phyloP scores from a whole-genome alignment of 2,888 invertebrate species.

The Bombylius discolor region DNA sequence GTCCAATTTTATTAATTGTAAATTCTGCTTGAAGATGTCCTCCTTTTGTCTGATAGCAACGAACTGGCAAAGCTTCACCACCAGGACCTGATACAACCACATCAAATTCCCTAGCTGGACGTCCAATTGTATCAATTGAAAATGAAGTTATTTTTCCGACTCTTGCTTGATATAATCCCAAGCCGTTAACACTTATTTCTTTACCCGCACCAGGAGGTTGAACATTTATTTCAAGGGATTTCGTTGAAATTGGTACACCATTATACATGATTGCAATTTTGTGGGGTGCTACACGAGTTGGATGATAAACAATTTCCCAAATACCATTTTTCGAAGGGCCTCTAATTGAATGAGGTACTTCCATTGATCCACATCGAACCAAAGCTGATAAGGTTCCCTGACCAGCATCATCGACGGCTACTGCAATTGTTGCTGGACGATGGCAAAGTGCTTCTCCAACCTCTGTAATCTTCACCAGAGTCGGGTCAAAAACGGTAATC shows the following conservation, averaged over 20 bases:
- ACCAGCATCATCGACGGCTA: conserved; percentile 68
- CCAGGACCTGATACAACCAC: conserved; percentile 77
- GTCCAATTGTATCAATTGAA: conserved; percentile 75
- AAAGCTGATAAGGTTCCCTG: conserved; percentile 68
- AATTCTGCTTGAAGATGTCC: conserved; percentile 92
- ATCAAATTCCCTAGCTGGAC: conserved; percentile 78
- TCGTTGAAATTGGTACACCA: conserved; percentile 53
- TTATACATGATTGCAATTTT: conserved; percentile 76
- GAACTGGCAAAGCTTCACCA: conserved; percentile 68
- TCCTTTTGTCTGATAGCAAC: conserved; percentile 93
- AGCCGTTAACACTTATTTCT: conserved; percentile 57
- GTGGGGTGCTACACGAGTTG: conserved; percentile 76
- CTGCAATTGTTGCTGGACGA: conserved; percentile 66
- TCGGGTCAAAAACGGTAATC: conserved; percentile 69
- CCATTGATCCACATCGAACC: conserved; percentile 67
- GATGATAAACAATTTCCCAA: conserved; percentile 79
- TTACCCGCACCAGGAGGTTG: conserved; percentile 54
- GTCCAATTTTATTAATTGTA: conserved; percentile 63
- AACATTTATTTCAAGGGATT: conserved; percentile 44
- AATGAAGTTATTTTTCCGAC: conserved; percentile 73
- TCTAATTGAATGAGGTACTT: conserved; percentile 70
- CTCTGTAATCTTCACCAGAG: conserved; percentile 56
- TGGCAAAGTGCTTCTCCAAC: conserved; percentile 68
- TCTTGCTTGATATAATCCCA: conserved; percentile 75
- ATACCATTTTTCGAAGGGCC: conserved; percentile 55